Conservation (phyloP, 2,797 vertebrate genomes). For the Pangasius krempfi region DNA sequence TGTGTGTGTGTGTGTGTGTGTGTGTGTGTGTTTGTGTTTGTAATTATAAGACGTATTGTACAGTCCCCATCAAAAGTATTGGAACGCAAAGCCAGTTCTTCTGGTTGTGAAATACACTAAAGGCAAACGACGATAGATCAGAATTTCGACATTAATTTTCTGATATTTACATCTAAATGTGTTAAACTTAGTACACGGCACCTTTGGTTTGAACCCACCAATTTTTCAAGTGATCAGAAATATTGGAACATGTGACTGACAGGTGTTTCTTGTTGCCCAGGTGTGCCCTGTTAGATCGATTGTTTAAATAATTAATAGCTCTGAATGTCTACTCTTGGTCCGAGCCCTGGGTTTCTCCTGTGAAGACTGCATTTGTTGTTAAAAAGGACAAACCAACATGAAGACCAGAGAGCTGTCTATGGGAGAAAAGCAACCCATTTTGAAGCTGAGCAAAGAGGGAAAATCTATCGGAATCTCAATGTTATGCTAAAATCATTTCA, state of each 20-base stretch:
- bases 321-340: too few relatives aligned
- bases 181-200: not conserved
- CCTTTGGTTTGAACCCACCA: too few relatives aligned
- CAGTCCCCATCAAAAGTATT: not conserved
- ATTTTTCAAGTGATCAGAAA: too few relatives aligned
- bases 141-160: not conserved
- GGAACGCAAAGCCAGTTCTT: not conserved
- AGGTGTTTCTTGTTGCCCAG: too few relatives aligned
- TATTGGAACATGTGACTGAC: too few relatives aligned
- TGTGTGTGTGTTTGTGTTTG: not conserved
- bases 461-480: not conserved
- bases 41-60: not conserved
- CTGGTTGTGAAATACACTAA: not conserved
- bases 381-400: not conserved
- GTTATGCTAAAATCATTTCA: not conserved
- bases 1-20: conserved; percentile 4
- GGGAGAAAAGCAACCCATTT: not conserved
- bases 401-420: not conserved
- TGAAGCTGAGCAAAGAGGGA: too few relatives aligned
- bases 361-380: not conserved
- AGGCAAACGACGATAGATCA: not conserved
- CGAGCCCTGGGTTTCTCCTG: not conserved
- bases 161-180: not conserved
- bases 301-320: too few relatives aligned
- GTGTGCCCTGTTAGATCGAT: too few relatives aligned